These are phyloP conservation scores for Sarcophaga rosellei DNA, from an alignment of 2,888 invertebrate species.

Conservation along the genomic window DNA sequence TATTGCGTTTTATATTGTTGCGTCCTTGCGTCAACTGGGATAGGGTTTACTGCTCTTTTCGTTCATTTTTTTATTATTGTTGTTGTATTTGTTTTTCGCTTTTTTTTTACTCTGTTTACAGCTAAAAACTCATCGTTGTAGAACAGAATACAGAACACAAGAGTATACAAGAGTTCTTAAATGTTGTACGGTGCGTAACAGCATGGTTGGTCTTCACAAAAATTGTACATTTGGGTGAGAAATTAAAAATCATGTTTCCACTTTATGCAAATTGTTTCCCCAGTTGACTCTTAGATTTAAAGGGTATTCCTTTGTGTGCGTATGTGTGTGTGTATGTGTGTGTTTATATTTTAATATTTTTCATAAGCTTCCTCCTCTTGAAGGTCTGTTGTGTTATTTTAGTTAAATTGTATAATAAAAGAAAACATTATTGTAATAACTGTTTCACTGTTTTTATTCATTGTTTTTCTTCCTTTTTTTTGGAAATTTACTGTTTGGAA, in stretches of 20 bases:
- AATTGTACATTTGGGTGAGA: slow-evolving; percentile 70
- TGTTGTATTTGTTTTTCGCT: not conserved
- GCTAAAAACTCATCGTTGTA: slow-evolving; percentile 72
- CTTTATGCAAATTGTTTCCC: slow-evolving; percentile 78
- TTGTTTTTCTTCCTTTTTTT: no score
- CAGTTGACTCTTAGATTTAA: not conserved
- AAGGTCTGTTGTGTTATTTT: no score
- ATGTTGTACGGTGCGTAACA: slow-evolving; percentile 60
- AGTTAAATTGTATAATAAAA: no score
- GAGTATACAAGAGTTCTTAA: slow-evolving; percentile 59
- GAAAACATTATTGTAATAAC: no score
- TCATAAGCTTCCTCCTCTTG: not conserved
- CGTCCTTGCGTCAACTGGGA: slow-evolving; percentile 61
- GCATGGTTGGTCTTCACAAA: not conserved
- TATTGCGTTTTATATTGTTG: slow-evolving; percentile 73
- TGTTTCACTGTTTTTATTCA: no score
- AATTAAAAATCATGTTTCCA: slow-evolving; percentile 80
- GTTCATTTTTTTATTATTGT: slow-evolving; percentile 22
- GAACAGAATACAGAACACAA: not conserved
- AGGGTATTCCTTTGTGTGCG: slow-evolving; percentile 16
- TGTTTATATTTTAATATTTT: slow-evolving; percentile 37
- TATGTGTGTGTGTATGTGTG: slow-evolving; percentile 12
- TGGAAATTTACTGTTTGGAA: no score
- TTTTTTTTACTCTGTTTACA: slow-evolving; percentile 38
- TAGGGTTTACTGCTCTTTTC: slow-evolving; percentile 29